Conservation (phyloP, 2,888 invertebrate species). For the Brachynemurus nebulosus region DNA sequence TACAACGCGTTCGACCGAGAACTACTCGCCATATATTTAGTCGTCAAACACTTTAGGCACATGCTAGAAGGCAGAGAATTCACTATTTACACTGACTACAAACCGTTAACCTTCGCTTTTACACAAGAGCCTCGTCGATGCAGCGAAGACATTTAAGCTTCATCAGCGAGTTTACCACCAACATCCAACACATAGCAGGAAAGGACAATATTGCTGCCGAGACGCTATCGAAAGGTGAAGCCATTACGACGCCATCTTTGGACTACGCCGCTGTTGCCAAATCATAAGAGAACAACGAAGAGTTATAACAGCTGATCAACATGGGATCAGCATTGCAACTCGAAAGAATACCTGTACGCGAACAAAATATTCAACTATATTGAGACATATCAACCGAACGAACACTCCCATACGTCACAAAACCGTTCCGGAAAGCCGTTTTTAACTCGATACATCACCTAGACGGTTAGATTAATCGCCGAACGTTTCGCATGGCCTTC, state of each 20-base stretch:
- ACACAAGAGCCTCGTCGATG: slow-evolving; percentile 21
- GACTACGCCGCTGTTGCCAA: background rate
- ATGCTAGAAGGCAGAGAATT: slow-evolving; percentile 27
- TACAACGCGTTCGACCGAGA: slow-evolving; percentile 15
- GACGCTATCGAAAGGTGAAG: slow-evolving; percentile 18
- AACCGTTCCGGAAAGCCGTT: too few species aligned
- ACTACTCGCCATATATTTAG: slow-evolving; percentile 26
- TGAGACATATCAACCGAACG: too few species aligned
- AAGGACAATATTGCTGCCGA: slow-evolving; percentile 23
- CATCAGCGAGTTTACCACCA: slow-evolving; percentile 26
- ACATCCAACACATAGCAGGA: slow-evolving; percentile 24
- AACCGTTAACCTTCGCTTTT: slow-evolving; percentile 25
- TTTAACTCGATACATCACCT: too few species aligned
- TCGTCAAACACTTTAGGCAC: slow-evolving; percentile 23
- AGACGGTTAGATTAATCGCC: too few species aligned
- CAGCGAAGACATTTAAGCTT: slow-evolving; percentile 24
- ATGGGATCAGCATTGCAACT: too few species aligned
- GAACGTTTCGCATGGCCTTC: too few species aligned
- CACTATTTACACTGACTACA: slow-evolving; percentile 24
- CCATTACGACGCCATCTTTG: background rate
- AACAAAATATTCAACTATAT: too few species aligned
- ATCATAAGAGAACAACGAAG: background rate
- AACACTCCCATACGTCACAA: too few species aligned
- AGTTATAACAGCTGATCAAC: too few species aligned
- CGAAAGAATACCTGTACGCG: too few species aligned